Evolutionary conservation across 2,113 vertebrate species (phyloP).

Genomic region (Ceyx melanurus): DNA sequence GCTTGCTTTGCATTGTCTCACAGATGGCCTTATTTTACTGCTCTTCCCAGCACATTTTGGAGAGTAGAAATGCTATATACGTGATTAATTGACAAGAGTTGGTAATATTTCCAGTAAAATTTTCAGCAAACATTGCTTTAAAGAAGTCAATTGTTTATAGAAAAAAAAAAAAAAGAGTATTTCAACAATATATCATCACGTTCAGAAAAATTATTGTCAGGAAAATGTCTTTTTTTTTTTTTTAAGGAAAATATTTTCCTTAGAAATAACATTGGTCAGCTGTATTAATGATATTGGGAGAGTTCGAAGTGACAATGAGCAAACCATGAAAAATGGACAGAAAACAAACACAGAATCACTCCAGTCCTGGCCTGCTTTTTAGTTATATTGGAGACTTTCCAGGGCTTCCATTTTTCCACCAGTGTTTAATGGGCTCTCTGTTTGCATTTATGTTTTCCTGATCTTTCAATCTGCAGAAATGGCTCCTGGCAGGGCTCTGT

Average conservation of each 20-base stretch:
- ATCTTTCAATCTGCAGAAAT: slow-evolving; percentile 50
- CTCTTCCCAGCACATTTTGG: not conserved
- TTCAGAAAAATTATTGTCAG: slow-evolving; percentile 23
- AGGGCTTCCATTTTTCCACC: slow-evolving; percentile 70
- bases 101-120: slow-evolving; percentile 25
- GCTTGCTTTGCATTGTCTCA: not conserved
- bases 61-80: not conserved
- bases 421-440: slow-evolving; percentile 67
- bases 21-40: not conserved
- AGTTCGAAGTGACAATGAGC: slow-evolving; percentile 57
- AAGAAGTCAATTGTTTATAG: slow-evolving; percentile 39
- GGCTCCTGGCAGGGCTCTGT: slow-evolving; percentile 7
- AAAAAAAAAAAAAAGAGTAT: not conserved
- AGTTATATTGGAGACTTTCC: slow-evolving; percentile 66
- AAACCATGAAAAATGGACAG: slow-evolving; percentile 68
- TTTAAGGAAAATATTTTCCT: slow-evolving; percentile 45
- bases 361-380: slow-evolving; percentile 52
- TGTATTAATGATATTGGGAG: slow-evolving; percentile 56
- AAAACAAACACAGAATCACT: slow-evolving; percentile 66
- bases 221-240: slow-evolving; percentile 21
- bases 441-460: slow-evolving; percentile 68
- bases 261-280: slow-evolving; percentile 45
- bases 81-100: not conserved
- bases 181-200: slow-evolving; percentile 29
- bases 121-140: not conserved